Base-by-base conservation (phyloP, 1,140 invertebrate species). In the Cherax quadricarinatus region DNA sequence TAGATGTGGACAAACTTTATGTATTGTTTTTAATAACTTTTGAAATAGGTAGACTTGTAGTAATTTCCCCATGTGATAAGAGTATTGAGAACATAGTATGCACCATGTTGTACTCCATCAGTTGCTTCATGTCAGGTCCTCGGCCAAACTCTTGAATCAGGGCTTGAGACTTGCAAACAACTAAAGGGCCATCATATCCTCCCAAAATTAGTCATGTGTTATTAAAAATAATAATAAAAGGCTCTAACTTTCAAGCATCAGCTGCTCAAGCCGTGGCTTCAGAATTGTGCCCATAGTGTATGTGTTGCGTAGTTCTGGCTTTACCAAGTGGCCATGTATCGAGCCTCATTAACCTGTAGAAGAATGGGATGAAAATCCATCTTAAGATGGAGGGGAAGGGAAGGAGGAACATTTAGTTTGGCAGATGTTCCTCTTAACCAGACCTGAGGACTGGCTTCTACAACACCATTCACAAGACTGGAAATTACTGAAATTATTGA, bases 21-120 rank as follows among this genome's bases (percentile, higher is more conserved):
- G n/a, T 86, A 91, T 91, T 60, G 84, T 79, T 91, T 91, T 86
- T 81, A 86, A 86, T 66, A 85, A 91, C 79, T 91, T 91, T 91
- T 91, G 84, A 91, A 91, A 60, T 91, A 91, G 90, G 84, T 91
- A 91, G 90, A 79, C 62, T n/a, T 84, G 88, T 89, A 86, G 83
- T 62, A 80, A 86, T 86, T 80, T 87, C 84, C 84, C 85, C 90
- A 79, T 86, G 83, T 81, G 84, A 91, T 91, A 86, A 91, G 79
- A 89, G 87, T 89, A 89, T 81, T 81, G 90, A 91, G 90, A 91
- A 79, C 90, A 75, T 91, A 91, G 66, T 86, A 86, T 81, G 89
- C 70, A 86, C 81, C 85, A 86, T 85, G 90, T 86, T 86, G 84
- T 86, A 91, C 48, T 86, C 82, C 89, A 86, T 89, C 87, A 81